These are phyloP conservation scores for Morphnarchus princeps DNA, from an alignment of 2,113 vertebrate genomes.

Conservation along the genomic window DNA sequence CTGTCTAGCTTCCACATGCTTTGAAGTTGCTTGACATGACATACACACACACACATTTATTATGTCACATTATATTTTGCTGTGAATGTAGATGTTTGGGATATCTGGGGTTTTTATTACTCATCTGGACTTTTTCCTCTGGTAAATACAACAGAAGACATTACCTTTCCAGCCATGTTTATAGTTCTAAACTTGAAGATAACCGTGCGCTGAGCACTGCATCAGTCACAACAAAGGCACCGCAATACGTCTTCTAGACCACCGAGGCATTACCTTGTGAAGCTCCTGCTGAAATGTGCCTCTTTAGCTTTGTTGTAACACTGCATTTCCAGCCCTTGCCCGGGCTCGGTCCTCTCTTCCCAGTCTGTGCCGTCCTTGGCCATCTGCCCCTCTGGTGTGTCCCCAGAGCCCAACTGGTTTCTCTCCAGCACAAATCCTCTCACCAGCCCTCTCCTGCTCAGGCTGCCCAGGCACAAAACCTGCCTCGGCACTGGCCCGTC, in stretches of 20 bases:
- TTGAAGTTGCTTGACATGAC: background rate
- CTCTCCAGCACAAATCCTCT: background rate
- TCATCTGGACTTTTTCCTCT: background rate
- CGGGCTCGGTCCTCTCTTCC: background rate
- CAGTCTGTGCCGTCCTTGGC: rapidly evolving
- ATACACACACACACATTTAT: background rate
- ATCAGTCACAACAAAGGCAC: background rate
- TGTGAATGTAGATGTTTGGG: background rate
- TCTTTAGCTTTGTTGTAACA: background rate
- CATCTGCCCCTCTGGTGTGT: background rate
- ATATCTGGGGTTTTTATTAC: background rate
- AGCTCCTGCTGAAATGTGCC: background rate
- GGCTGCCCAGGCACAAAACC: background rate
- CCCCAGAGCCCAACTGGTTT: background rate
- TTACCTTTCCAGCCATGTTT: background rate
- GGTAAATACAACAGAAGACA: background rate
- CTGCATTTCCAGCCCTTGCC: background rate
- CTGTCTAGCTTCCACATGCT: background rate
- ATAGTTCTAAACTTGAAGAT: background rate
- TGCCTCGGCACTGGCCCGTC: background rate
- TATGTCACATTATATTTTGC: background rate
- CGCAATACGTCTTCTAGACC: background rate
- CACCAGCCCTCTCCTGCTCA: background rate
- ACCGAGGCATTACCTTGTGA: background rate
- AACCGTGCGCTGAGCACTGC: background rate